A percentile compares a stretch with the other conserved stretches of the same genome.
phyloP scores from a whole-genome alignment of 1,140 invertebrate species.

The Antheraea pernyi region DNA sequence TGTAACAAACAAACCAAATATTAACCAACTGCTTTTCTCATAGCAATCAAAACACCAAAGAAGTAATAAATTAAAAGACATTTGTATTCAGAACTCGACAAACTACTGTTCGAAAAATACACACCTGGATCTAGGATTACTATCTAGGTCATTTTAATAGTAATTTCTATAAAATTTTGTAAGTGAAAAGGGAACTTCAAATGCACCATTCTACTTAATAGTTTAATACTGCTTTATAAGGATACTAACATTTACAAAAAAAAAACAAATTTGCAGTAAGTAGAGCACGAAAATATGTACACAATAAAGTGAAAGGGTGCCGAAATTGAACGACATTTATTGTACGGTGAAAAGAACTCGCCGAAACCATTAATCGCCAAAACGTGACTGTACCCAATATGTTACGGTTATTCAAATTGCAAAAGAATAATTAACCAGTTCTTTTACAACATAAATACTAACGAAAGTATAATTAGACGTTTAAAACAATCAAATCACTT shows the following conservation, averaged over 20 bases:
- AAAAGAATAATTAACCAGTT: slow-evolving; percentile 22
- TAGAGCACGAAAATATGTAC: slow-evolving; percentile 73
- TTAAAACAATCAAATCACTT: slow-evolving; percentile 42
- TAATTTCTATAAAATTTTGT: not conserved
- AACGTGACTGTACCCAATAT: slow-evolving; percentile 1
- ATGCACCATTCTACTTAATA: not conserved
- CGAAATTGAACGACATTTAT: slow-evolving; percentile 38
- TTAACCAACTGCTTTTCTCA: not conserved
- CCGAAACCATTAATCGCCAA: not conserved
- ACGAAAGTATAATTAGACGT: slow-evolving; percentile 34
- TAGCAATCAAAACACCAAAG: not conserved
- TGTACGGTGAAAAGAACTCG: slow-evolving; percentile 18
- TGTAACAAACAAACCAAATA: not conserved
- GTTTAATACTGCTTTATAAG: not conserved
- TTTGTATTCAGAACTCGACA: not conserved
- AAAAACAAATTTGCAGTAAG: slow-evolving; percentile 55
- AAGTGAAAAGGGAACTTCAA: not conserved
- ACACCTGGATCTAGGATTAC: not conserved
- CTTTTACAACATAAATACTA: slow-evolving; percentile 36
- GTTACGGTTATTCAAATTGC: slow-evolving; percentile 15
- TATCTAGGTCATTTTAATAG: not conserved
- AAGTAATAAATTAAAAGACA: not conserved
- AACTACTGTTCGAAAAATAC: not conserved
- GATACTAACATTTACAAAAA: slow-evolving; percentile 17
- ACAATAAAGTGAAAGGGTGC: slow-evolving; percentile 74